phyloP scores from a whole-genome alignment of 2,888 invertebrate genomes.

The Gymnosoma rotundatum region DNA sequence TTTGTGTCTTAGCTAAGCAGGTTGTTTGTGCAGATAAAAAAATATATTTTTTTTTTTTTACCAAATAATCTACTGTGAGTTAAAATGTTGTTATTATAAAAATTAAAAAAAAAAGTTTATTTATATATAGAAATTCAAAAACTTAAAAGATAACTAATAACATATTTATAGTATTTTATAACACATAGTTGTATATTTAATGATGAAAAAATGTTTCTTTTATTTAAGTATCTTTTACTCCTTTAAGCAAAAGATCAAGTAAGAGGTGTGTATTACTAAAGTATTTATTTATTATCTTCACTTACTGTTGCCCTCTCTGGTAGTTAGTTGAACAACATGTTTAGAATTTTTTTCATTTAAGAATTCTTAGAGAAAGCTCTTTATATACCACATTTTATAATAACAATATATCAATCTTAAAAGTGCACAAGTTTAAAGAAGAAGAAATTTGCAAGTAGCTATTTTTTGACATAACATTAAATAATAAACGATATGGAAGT shows the following conservation, averaged over 20 bases:
- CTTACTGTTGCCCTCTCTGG: not conserved
- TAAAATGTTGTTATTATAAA: slow-evolving; percentile 45
- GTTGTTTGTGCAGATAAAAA: slow-evolving; percentile 47
- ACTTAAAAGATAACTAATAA: too few relatives aligned
- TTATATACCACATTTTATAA: slow-evolving; percentile 37
- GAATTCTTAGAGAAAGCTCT: slow-evolving; percentile 36
- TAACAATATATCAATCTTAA: slow-evolving; percentile 55
- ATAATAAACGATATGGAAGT: not conserved
- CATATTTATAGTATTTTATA: too few relatives aligned
- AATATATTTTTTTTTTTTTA: too few relatives aligned
- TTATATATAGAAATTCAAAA: not conserved
- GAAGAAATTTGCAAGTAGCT: slow-evolving; percentile 32
- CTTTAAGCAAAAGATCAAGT: too few relatives aligned
- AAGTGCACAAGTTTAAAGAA: slow-evolving; percentile 33
- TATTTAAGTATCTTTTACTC: too few relatives aligned
- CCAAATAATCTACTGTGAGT: not conserved
- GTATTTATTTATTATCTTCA: slow-evolving; percentile 1
- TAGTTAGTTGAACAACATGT: slow-evolving; percentile 8
- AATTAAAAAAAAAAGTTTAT: not conserved
- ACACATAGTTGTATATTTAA: too few relatives aligned
- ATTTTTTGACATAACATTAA: not conserved
- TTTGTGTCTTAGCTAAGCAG: slow-evolving; percentile 55
- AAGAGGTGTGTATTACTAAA: slow-evolving; percentile 24
- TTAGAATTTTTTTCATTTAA: slow-evolving; percentile 2
- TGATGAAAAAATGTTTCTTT: too few relatives aligned